phyloP scores from a whole-genome alignment of 2,113 vertebrate genomes.

The Eonycteris spelaea region DNA sequence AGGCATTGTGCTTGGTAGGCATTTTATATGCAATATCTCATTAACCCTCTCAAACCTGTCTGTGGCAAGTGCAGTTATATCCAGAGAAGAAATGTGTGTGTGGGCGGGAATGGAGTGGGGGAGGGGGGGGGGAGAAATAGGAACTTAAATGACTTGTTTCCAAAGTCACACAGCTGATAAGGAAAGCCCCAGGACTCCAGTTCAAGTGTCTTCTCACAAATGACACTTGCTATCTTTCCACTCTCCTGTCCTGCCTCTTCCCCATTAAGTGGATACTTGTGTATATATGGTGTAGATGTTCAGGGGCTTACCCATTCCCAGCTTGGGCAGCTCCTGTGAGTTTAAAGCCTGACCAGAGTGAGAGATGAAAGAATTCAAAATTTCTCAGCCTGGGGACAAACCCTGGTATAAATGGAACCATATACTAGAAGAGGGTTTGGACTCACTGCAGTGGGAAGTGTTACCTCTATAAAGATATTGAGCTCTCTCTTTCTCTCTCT shows the following conservation, averaged over 20 bases:
- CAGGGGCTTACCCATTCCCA: neutral
- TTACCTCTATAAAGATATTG: slow-evolving; percentile 75
- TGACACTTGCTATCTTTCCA: neutral
- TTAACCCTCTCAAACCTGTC: neutral
- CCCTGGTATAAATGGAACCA: neutral
- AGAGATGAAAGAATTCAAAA: slow-evolving; percentile 32
- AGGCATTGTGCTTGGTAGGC: neutral
- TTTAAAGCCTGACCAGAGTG: neutral
- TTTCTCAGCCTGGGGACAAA: neutral
- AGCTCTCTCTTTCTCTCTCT: slow-evolving; percentile 10
- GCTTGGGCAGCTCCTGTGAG: neutral
- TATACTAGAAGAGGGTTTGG: slow-evolving; percentile 10
- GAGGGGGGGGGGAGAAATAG: fast-evolving
- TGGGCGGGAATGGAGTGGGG: fast-evolving
- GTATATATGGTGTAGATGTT: neutral
- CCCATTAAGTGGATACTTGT: neutral
- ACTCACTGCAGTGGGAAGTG: slow-evolving; percentile 33
- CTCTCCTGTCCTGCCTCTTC: neutral
- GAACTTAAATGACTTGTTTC: neutral
- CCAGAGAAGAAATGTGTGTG: neutral
- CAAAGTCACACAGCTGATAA: neutral
- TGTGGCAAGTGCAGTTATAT: slow-evolving; percentile 21
- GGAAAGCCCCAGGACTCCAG: neutral
- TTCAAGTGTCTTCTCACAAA: neutral
- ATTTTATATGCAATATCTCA: neutral